phyloP scores from a whole-genome alignment of 2,797 vertebrate species.

The Bryconaethiops microstoma region DNA sequence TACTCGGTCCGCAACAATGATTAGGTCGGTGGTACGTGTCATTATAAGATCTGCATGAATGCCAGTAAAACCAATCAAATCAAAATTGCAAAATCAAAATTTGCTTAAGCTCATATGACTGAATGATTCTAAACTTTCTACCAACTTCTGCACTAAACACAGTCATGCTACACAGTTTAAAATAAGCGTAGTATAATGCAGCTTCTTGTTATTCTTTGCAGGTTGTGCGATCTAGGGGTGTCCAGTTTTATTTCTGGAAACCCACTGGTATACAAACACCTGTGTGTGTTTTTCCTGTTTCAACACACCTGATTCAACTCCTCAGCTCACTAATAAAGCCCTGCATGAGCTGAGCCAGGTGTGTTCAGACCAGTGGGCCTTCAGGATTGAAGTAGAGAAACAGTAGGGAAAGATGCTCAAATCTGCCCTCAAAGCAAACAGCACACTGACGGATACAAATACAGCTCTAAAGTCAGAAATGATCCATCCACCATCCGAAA shows the following conservation, averaged over 20 bases:
- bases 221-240: not conserved
- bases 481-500: not conserved
- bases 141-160: no score
- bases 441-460: not conserved
- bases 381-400: not conserved
- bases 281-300: not conserved
- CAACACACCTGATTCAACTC: conserved; percentile 34
- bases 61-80: no score
- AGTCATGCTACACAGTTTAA: not conserved
- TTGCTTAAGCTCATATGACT: no score
- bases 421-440: not conserved
- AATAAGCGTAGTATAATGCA: not conserved
- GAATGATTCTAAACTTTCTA: not conserved
- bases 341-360: conserved; percentile 14
- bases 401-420: no score
- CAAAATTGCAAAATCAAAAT: no score
- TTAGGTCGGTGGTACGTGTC: no score
- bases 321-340: conserved; percentile 21
- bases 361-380: conserved; percentile 6
- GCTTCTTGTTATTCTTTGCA: conserved; percentile 21
- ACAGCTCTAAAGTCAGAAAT: not conserved
- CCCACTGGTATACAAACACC: not conserved
- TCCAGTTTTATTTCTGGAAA: conserved; percentile 18
- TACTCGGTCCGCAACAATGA: no score
- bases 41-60: no score